These are phyloP conservation scores for Chrysaora quinquecirrha DNA, from an alignment of 30 jellyfish, hydroid and myxozoan species.

Conservation along the genomic window DNA sequence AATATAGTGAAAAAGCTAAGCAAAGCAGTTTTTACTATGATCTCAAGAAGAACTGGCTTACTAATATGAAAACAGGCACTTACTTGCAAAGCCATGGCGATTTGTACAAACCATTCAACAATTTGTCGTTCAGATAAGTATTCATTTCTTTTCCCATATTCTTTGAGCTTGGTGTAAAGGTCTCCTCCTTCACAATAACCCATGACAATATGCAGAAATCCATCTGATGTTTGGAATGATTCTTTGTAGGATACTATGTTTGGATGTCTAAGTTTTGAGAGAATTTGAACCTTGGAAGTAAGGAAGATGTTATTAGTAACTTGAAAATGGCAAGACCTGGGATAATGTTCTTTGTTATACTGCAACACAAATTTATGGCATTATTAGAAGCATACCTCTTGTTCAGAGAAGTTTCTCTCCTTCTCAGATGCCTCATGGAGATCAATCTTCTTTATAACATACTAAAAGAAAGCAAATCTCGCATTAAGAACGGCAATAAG, in stretches of 20 bases:
- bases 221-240: conserved; percentile 85
- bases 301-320: not conserved
- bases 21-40: no score
- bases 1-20: no score
- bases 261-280: conserved; percentile 94
- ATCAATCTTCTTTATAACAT: conserved; percentile 92
- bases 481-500: no score
- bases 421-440: conserved; percentile 91
- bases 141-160: conserved; percentile 83
- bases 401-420: conserved; percentile 92
- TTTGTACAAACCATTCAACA: conserved; percentile 98
- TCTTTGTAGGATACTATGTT: conserved; percentile 96
- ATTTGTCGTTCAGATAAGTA: conserved; percentile 79
- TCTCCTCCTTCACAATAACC: conserved; percentile 99
- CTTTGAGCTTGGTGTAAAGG: conserved; percentile 83
- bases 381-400: conserved; percentile 94
- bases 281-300: conserved; percentile 78
- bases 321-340: no score
- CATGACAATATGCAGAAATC: conserved; percentile 89
- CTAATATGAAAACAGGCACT: no score
- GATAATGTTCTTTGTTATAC: no score
- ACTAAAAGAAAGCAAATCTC: conserved; percentile 68
- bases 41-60: no score
- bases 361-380: no score
- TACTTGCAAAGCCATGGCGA: conserved; percentile 98